phyloP scores from a whole-genome alignment of 2,113 vertebrate genomes.

The Cinclus mexicanus region DNA sequence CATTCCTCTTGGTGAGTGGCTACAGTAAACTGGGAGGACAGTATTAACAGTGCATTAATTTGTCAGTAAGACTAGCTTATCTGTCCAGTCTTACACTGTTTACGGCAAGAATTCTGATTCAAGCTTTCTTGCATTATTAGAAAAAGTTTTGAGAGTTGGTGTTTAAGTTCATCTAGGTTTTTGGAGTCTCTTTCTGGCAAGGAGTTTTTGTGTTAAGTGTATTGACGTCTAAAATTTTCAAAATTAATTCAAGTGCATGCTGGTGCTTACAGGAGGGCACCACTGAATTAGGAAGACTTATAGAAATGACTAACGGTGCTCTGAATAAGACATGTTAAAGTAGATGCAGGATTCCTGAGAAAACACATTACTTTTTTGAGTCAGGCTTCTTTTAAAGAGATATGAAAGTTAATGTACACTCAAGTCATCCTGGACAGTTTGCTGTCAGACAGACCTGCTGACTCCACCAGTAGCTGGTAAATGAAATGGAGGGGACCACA shows the following conservation, averaged over 20 bases:
- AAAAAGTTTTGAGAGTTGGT: neutral
- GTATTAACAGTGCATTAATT: neutral
- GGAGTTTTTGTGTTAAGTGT: neutral
- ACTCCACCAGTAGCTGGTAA: neutral
- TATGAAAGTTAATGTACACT: neutral
- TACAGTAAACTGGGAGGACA: neutral
- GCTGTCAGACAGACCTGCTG: neutral
- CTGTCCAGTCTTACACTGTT: neutral
- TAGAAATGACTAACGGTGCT: neutral
- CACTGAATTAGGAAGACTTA: neutral
- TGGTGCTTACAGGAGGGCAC: neutral
- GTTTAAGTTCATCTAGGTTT: neutral
- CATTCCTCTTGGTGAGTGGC: conserved; percentile 87
- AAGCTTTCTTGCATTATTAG: neutral
- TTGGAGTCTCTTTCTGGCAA: neutral
- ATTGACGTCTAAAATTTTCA: neutral
- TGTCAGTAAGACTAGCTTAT: neutral
- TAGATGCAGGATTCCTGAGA: neutral
- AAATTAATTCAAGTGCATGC: neutral
- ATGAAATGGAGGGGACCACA: neutral
- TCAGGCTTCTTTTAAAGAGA: neutral
- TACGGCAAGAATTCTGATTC: neutral
- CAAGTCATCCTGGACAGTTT: neutral
- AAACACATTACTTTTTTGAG: neutral
- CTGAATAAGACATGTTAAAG: neutral